Percentiles rank a stretch among this genome's conserved stretches.
Evolutionary conservation across 2,888 invertebrate species (phyloP).

Genomic region (Pyrrhosoma nymphula): DNA sequence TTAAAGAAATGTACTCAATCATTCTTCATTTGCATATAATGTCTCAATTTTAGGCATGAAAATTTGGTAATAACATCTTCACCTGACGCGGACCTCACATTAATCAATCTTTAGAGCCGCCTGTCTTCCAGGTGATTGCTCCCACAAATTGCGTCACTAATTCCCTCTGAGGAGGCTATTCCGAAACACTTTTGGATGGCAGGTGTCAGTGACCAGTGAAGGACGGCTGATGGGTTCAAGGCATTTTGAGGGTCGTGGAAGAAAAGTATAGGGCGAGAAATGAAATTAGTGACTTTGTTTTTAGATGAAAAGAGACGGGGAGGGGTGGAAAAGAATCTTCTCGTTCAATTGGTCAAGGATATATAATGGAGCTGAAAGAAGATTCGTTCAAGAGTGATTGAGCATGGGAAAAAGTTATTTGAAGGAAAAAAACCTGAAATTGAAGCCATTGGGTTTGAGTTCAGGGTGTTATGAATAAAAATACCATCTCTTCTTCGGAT

Average conservation of each 20-base stretch:
- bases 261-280: conserved; percentile 16
- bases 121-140: conserved; percentile 22
- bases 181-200: not conserved
- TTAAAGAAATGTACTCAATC: not conserved
- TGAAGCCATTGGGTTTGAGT: not conserved
- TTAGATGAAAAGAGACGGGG: not conserved
- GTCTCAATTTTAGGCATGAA: not conserved
- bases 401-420: not conserved
- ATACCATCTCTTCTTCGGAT: too few relatives aligned
- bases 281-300: not conserved
- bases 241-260: not conserved
- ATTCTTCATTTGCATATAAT: not conserved
- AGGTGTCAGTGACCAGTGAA: conserved; percentile 31
- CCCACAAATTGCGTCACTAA: conserved; percentile 15
- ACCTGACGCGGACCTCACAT: not conserved
- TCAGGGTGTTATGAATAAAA: not conserved
- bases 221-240: not conserved
- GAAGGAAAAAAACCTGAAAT: not conserved
- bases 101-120: not conserved
- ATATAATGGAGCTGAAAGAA: not conserved
- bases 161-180: not conserved
- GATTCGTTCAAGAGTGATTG: not conserved
- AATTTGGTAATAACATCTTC: not conserved
- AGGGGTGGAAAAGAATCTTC: not conserved
- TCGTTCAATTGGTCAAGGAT: not conserved